Conservation (phyloP, 1,140 invertebrate genomes). For the Ceratitis capitata region DNA sequence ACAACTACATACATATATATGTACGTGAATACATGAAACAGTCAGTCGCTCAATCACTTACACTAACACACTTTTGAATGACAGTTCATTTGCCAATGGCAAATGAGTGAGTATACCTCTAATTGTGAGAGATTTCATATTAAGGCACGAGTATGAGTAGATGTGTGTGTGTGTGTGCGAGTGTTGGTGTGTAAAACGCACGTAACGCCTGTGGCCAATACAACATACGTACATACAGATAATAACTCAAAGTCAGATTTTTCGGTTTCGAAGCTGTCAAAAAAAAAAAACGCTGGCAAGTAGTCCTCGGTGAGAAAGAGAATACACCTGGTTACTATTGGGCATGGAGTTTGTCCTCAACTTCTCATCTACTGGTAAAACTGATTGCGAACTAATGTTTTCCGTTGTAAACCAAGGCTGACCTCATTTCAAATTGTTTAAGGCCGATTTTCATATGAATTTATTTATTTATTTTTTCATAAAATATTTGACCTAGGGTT, state of each 20-base stretch:
- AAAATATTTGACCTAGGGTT: no score
- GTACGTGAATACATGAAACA: background rate
- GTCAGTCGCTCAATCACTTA: background rate
- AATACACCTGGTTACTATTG: no score
- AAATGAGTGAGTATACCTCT: background rate
- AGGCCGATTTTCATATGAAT: no score
- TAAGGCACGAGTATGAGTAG: background rate
- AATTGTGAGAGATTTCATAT: no score
- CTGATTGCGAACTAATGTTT: no score
- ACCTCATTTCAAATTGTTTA: no score
- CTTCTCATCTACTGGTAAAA: no score
- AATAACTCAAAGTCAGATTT: background rate
- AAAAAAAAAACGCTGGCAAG: no score
- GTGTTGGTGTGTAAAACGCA: background rate
- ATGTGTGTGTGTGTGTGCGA: background rate
- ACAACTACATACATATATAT: background rate
- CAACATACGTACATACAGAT: background rate
- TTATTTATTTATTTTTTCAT: no score
- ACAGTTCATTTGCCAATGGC: slow-evolving; percentile 33
- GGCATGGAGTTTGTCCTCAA: no score
- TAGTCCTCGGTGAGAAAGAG: no score
- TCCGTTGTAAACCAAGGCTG: no score
- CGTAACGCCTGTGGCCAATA: background rate
- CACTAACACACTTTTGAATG: slow-evolving; percentile 3
- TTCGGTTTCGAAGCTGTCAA: background rate